Evolutionary conservation across 1,140 invertebrate species (phyloP), one percentile per base, ranked within the genome.

Genomic region (Berghia stephanieae): DNA sequence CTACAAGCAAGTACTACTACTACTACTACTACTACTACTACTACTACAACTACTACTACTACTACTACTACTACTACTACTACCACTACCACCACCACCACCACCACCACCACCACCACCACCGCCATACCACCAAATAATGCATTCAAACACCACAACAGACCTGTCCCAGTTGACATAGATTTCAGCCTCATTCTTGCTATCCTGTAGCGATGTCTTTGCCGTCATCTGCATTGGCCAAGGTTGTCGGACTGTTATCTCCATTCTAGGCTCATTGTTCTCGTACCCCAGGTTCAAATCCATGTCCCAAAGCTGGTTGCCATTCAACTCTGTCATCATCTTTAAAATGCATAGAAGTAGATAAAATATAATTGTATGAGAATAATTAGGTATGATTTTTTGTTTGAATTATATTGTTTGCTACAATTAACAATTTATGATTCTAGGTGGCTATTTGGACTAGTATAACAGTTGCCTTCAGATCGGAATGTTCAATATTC

Each of bases 11-110:
- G n/a, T 60, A 60, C 55, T 60, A 60, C 55, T n/a, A 60, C 55
- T 60, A 60, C 55, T 60, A 60, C 55, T 60, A 60, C 55, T 60
- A 60, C 55, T 60, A 60, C 55, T 60, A 60, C 55, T 60, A 60
- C 55, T n/a, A 60, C 55, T 60, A 60, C 55, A 24, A 60, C 55
- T 60, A 57, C 55, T 57, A 57, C 55, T 57, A 57, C 55, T 57
- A 57, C 55, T 57, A 57, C 55, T 8, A 5, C 21, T n/a, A 57
- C 55, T 8, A 57, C 55, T 8, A 57, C 55, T 57, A 57, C 55
- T 57, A 57, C 55, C 31, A 57, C 55, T 57, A 57, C 55, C 31
- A 57, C 55, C 31, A 57, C 55, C 5, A 57, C 55, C 31, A 57
- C 55, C 31, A 57, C 55, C 31, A 6, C n/a, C 52, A 5, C 18